Evolutionary conservation across 2,113 vertebrate species (phyloP).

Genomic region (Choloepus hoffmanni): DNA sequence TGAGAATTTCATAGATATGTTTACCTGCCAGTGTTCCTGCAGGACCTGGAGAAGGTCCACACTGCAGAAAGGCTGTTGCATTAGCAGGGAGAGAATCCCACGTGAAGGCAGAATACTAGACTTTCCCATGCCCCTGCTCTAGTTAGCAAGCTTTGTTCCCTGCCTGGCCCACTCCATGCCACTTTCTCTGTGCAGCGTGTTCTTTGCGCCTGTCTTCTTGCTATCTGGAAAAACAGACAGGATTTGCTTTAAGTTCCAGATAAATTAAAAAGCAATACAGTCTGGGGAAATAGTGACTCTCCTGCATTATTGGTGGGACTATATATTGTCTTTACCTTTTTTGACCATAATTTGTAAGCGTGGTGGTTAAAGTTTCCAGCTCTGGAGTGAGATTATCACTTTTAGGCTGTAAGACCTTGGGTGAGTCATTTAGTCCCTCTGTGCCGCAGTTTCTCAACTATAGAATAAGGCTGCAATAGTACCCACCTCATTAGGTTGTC

Average conservation of each 20-base stretch:
- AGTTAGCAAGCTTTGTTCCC: background rate
- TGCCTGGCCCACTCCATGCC: accelerated
- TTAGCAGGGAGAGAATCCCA: accelerated
- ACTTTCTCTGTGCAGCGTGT: background rate
- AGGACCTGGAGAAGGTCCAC: accelerated
- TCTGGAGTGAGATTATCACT: background rate
- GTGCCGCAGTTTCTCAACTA: background rate
- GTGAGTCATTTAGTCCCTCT: background rate
- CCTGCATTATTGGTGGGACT: background rate
- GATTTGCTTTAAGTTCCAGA: background rate
- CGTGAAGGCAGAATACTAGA: accelerated
- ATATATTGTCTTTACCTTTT: background rate
- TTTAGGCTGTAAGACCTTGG: background rate
- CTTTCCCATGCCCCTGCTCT: background rate
- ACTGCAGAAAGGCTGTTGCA: background rate
- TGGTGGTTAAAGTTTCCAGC: background rate
- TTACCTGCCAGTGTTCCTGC: background rate
- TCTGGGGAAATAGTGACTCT: background rate
- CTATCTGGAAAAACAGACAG: background rate
- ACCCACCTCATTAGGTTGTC: background rate
- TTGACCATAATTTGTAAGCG: background rate
- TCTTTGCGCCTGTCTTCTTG: background rate
- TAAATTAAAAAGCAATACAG: background rate
- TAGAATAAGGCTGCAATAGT: background rate
- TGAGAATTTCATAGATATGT: accelerated